phyloP scores from a whole-genome alignment of 2,888 invertebrate species.

The Dione vanillae region DNA sequence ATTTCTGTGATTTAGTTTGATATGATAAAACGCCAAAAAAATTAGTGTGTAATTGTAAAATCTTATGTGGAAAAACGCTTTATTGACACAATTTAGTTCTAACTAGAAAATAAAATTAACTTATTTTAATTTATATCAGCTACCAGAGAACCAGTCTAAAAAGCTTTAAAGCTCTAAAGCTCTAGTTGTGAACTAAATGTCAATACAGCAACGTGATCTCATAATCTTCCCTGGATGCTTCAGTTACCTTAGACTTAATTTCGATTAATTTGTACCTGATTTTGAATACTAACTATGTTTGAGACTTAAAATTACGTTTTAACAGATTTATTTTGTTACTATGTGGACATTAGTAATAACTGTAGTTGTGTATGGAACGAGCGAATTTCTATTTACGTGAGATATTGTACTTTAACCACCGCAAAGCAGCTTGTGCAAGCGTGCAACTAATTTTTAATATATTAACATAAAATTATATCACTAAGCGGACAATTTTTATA shows the following conservation, averaged over 20 bases:
- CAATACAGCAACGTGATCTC: constrained; percentile 72
- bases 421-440: constrained; percentile 78
- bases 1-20: constrained; percentile 79
- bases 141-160: neutral
- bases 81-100: constrained; percentile 48
- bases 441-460: constrained; percentile 72
- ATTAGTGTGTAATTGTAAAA: constrained; percentile 65
- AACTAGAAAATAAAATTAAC: neutral
- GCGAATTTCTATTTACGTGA: constrained; percentile 74
- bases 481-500: constrained; percentile 56
- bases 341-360: constrained; percentile 62
- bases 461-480: constrained; percentile 65
- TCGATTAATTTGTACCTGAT: constrained; percentile 83
- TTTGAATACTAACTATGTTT: constrained; percentile 68
- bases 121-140: neutral
- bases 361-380: constrained; percentile 69
- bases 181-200: constrained; percentile 44
- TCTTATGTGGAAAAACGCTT: constrained; percentile 54
- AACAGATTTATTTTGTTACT: constrained; percentile 74
- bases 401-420: constrained; percentile 70
- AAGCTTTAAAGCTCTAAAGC: constrained; percentile 39
- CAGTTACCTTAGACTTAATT: constrained; percentile 82
- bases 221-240: constrained; percentile 74
- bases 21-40: constrained; percentile 74
- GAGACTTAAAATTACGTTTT: constrained; percentile 77